Percentiles rank a stretch among this genome's conserved stretches.
Conservation (phyloP, 2,113 vertebrate species). For the Machaerirhynchus nigripectus region DNA sequence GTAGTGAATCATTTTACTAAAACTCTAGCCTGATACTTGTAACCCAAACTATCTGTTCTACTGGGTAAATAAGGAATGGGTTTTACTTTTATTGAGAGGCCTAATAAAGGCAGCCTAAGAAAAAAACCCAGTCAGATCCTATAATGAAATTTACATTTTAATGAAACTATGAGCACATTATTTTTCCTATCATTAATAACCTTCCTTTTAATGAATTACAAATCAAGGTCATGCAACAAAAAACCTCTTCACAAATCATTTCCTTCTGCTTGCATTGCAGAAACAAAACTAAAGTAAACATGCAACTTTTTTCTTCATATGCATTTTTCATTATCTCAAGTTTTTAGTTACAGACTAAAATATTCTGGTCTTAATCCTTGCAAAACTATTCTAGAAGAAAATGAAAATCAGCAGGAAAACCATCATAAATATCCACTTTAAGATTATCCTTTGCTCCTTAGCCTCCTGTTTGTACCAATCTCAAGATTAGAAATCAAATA, state of each 20-base stretch:
- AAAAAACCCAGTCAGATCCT: neutral
- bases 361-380: neutral
- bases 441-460: neutral
- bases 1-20: neutral
- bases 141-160: slow-evolving; percentile 39
- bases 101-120: neutral
- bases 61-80: neutral
- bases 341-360: neutral
- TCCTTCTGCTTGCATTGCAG: neutral
- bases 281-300: neutral
- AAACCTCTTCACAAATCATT: neutral
- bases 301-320: neutral
- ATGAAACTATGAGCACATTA: neutral
- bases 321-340: neutral
- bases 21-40: neutral
- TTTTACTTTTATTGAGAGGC: neutral
- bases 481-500: neutral
- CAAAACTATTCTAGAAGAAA: neutral
- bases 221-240: neutral
- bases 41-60: neutral
- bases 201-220: slow-evolving; percentile 25
- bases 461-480: neutral
- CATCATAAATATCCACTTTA: neutral
- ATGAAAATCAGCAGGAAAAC: neutral
- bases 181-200: slow-evolving; percentile 21